These are phyloP conservation scores for Cylas formicarius DNA, from an alignment of 1,140 invertebrate species.

Conservation along the genomic window DNA sequence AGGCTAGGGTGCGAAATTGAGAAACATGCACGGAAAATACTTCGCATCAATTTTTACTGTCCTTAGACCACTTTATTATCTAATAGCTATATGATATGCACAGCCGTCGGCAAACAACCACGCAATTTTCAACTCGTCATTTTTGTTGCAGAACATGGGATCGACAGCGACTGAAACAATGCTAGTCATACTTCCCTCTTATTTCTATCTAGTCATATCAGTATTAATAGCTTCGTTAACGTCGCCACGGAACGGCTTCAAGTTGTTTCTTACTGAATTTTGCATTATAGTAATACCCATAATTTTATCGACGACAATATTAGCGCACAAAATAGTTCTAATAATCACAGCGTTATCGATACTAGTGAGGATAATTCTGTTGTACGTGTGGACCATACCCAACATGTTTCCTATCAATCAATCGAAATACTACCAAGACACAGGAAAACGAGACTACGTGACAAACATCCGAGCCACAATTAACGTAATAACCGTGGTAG, in stretches of 20 bases:
- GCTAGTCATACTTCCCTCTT: slow-evolving; percentile 43
- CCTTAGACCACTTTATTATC: too few species aligned
- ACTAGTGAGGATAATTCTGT: slow-evolving; percentile 11
- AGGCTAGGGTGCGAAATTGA: too few species aligned
- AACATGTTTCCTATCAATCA: slow-evolving; percentile 4
- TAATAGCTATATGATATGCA: too few species aligned
- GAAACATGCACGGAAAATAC: too few species aligned
- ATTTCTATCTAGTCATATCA: slow-evolving; percentile 33
- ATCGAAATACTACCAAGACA: slow-evolving; percentile 28
- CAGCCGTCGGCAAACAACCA: too few species aligned
- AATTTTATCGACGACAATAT: slow-evolving; percentile 28
- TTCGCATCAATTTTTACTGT: too few species aligned
- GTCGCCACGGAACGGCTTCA: slow-evolving; percentile 7
- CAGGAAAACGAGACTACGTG: slow-evolving; percentile 48
- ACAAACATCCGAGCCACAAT: slow-evolving; percentile 62
- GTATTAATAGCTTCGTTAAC: slow-evolving; percentile 19
- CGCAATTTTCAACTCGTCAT: background rate
- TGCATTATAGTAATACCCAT: slow-evolving; percentile 23
- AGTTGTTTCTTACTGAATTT: slow-evolving; percentile 25
- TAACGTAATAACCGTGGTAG: slow-evolving; percentile 68
- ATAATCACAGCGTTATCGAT: slow-evolving; percentile 14
- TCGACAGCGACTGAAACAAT: slow-evolving; percentile 42
- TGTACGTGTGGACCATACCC: background rate
- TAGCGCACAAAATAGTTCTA: slow-evolving; percentile 21
- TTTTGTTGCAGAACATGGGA: background rate